Evolutionary conservation across 2,888 invertebrate genomes (phyloP).

Genomic region (Phortica magna): DNA sequence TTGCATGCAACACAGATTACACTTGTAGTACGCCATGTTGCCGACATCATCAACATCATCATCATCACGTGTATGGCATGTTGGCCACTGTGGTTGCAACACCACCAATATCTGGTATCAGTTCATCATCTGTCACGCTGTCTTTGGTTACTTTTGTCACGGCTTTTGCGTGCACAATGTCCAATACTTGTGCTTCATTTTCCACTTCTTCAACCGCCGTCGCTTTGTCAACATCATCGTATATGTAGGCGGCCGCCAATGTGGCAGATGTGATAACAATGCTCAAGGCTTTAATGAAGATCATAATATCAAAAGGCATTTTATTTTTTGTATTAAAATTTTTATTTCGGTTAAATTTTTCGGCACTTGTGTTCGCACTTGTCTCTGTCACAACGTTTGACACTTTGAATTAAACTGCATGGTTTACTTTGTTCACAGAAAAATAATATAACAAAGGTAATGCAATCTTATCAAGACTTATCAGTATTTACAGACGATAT

Average conservation of each 20-base stretch:
- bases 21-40: background rate
- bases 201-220: background rate
- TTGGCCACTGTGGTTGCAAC: background rate
- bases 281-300: background rate
- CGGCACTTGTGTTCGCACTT: background rate
- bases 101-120: too few relatives aligned
- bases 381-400: too few relatives aligned
- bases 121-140: background rate
- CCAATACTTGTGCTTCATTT: background rate
- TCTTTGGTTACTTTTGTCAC: background rate
- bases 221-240: too few relatives aligned
- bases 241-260: background rate
- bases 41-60: background rate
- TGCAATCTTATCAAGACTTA: too few relatives aligned
- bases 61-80: background rate
- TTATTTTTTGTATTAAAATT: background rate
- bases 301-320: background rate
- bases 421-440: too few relatives aligned
- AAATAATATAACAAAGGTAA: too few relatives aligned
- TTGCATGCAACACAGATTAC: background rate
- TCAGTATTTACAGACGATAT: too few relatives aligned
- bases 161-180: background rate
- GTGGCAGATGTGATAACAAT: background rate
- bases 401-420: too few relatives aligned
- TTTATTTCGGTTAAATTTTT: background rate